These are phyloP conservation scores for Leucophenga montana DNA, from an alignment of 2,888 invertebrate species.

Conservation along the genomic window DNA sequence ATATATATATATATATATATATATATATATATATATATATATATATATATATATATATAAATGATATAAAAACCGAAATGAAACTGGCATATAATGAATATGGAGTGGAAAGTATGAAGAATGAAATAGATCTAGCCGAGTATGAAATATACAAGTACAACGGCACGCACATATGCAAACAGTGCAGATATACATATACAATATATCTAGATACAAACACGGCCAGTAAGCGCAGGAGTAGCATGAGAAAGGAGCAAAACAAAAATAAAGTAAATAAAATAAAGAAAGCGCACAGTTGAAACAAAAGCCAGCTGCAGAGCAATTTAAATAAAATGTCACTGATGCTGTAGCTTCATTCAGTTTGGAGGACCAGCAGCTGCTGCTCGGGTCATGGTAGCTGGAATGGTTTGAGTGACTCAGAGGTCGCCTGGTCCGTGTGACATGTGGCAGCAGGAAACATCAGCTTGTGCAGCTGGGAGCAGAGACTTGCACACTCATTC, in stretches of 20 bases:
- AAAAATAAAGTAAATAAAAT: background rate
- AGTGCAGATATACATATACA: background rate
- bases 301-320: constrained; percentile 56
- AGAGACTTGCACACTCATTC: no score
- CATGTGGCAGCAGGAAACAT: constrained; percentile 44
- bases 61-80: constrained; percentile 38
- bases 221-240: background rate
- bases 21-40: no score
- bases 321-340: constrained; percentile 59
- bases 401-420: background rate
- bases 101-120: constrained; percentile 9
- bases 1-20: no score
- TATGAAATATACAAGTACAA: constrained; percentile 16
- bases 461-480: background rate
- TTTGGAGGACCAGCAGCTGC: constrained; percentile 45
- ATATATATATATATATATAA: background rate
- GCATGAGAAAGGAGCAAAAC: background rate
- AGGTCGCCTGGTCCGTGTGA: constrained; percentile 36
- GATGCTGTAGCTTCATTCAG: constrained; percentile 6
- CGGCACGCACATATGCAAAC: background rate
- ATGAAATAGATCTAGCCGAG: constrained; percentile 17
- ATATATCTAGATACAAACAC: background rate
- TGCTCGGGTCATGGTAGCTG: constrained; percentile 4
- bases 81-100: constrained; percentile 53
- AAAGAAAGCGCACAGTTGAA: constrained; percentile 30